Evolutionary conservation across 2,113 vertebrate species (phyloP), one percentile per base, ranked within the genome.

Genomic region (Anolis sagrei): DNA sequence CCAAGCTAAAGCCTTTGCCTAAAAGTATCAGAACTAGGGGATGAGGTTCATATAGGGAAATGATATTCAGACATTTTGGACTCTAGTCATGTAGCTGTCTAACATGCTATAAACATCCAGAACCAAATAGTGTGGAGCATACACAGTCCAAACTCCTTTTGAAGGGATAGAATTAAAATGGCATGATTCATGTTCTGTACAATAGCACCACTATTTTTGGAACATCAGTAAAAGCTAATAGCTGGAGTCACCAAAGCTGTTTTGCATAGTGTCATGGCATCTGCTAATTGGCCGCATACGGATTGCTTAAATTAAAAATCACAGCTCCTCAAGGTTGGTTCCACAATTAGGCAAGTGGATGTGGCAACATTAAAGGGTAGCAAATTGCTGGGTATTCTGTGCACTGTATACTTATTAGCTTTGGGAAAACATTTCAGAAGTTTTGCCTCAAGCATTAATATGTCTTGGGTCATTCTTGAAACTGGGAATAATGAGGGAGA

Each of bases 181-280:
- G 9, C 4, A 32, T 58, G 14, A 5, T 72, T 72, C n/a, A 73
- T 13, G 36, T 78, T 4, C 0, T 78, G 19, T 70, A 36, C 2
- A 79, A 27, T 7, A 44, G 36, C 51, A 27, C 32, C 10, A 82
- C 54, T 82, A 72, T 72, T 82, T 82, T 44, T 58, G 25, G 29
- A 51, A 70, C n/a, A 8, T 34, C 1, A 25, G 16, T 39, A 73
- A 73, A 73, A 7, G 39, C 29, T 49, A 81, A 69, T 48, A 48
- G 49, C 84, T 75, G 83, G 86, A 82, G 80, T 82, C 0, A 88
- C 21, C 11, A 85, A 18, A 76, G 13, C 1, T 78, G 72, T 91
- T 91, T 89, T 64, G 49, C 14, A 75, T 85, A 34, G 14, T 87
- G 79, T 0, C 2, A 21, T 84, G 44, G 7, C 21, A 44, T 61